Percentiles rank a stretch among this genome's conserved stretches.
These are phyloP conservation scores for Dendroctonus valens DNA, from an alignment of 1,140 invertebrate species.

Conservation along the genomic window DNA sequence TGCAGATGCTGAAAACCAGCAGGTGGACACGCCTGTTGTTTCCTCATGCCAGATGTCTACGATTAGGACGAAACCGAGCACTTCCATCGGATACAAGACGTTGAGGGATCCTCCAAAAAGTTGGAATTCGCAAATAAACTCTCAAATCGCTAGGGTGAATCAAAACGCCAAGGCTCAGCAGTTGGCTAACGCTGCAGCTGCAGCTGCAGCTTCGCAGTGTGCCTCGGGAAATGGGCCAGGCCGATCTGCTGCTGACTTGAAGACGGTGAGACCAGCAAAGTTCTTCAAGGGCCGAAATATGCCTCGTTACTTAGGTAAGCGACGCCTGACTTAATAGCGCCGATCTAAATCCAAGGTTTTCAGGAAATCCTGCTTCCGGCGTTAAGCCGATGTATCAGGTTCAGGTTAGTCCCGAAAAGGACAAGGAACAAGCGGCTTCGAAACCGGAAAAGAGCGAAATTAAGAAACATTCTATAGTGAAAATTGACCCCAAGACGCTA, in stretches of 20 bases:
- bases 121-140: slow-evolving; percentile 62
- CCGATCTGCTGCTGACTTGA: slow-evolving; percentile 33
- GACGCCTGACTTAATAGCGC: background rate
- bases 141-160: slow-evolving; percentile 56
- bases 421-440: slow-evolving; percentile 34
- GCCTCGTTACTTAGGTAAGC: slow-evolving; percentile 56
- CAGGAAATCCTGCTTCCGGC: slow-evolving; percentile 58
- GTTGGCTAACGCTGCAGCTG: slow-evolving; percentile 10
- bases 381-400: slow-evolving; percentile 62
- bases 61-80: slow-evolving; percentile 44
- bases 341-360: background rate
- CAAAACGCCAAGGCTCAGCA: slow-evolving; percentile 27
- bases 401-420: slow-evolving; percentile 44
- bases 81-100: slow-evolving; percentile 56
- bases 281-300: slow-evolving; percentile 61
- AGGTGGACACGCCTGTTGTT: background rate
- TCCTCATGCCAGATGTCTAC: background rate
- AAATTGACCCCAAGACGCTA: slow-evolving; percentile 62
- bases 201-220: background rate
- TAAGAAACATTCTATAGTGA: slow-evolving; percentile 54
- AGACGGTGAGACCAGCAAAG: slow-evolving; percentile 52
- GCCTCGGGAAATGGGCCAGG: background rate
- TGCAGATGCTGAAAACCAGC: background rate
- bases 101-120: slow-evolving; percentile 57
- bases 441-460: slow-evolving; percentile 38